A percentile compares a stretch with the other conserved stretches of the same genome.
Evolutionary conservation across 2,113 vertebrate species (phyloP).

Genomic region (Bettongia penicillata): DNA sequence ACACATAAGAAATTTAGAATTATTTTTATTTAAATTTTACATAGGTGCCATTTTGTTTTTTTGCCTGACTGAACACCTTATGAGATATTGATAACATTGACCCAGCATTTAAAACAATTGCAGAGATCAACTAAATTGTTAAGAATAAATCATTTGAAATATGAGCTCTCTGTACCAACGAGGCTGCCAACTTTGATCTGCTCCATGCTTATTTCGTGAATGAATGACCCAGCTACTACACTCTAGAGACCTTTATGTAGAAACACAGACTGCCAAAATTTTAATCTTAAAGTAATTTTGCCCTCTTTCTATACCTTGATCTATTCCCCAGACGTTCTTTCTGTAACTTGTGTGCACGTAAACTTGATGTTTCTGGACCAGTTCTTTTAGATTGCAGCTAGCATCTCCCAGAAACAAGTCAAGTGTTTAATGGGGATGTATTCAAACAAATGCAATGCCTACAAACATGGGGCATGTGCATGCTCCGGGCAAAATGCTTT

Average conservation of each 20-base stretch:
- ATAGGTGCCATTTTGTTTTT: slow-evolving; percentile 41
- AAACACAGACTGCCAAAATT: slow-evolving; percentile 25
- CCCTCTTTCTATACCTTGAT: background rate
- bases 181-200: slow-evolving; percentile 61
- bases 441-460: background rate
- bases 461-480: background rate
- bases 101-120: slow-evolving; percentile 69
- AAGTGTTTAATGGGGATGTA: background rate
- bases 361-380: background rate
- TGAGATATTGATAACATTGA: slow-evolving; percentile 50
- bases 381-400: slow-evolving; percentile 7
- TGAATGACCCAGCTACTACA: slow-evolving; percentile 34
- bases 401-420: background rate
- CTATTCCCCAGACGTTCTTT: background rate
- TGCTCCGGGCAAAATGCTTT: slow-evolving; percentile 29
- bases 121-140: slow-evolving; percentile 67
- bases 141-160: slow-evolving; percentile 65
- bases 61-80: slow-evolving; percentile 61
- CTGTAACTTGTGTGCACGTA: background rate
- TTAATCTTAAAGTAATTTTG: slow-evolving; percentile 34
- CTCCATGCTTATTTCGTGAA: slow-evolving; percentile 39
- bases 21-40: slow-evolving; percentile 51
- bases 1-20: slow-evolving; percentile 44
- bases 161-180: slow-evolving; percentile 61
- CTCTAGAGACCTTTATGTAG: slow-evolving; percentile 29